A percentile compares a stretch with the other conserved stretches of the same genome.
These are phyloP conservation scores for Laothoe populi DNA, from an alignment of 2,888 invertebrate genomes.

Conservation along the genomic window DNA sequence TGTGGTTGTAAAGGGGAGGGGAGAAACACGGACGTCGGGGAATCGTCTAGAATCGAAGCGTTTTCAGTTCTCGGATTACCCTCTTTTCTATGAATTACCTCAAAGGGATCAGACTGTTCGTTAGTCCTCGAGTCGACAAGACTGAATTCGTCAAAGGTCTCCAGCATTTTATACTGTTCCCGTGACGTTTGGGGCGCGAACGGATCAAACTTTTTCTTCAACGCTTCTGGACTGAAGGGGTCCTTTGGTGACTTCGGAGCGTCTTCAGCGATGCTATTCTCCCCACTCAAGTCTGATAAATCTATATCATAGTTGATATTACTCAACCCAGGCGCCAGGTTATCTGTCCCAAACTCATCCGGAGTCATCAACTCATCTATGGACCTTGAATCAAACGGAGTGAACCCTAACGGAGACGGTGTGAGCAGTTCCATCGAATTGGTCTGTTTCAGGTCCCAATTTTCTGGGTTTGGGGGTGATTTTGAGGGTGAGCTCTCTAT, in stretches of 20 bases:
- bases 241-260: conserved; percentile 72
- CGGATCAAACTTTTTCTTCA: conserved; percentile 75
- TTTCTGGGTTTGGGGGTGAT: conserved; percentile 60
- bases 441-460: conserved; percentile 67
- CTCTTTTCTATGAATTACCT: conserved; percentile 61
- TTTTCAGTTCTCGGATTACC: conserved; percentile 46
- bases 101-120: conserved; percentile 58
- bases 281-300: conserved; percentile 89
- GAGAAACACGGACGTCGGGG: conserved; percentile 76
- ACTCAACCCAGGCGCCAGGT: conserved; percentile 85
- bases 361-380: conserved; percentile 86
- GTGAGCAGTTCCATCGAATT: conserved; percentile 83
- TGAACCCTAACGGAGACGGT: conserved; percentile 83
- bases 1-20: conserved; percentile 86
- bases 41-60: conserved; percentile 72
- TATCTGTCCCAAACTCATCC: conserved; percentile 83
- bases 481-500: conserved; percentile 64
- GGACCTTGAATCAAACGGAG: conserved; percentile 84
- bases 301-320: conserved; percentile 92
- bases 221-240: conserved; percentile 83
- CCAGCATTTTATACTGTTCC: conserved; percentile 52
- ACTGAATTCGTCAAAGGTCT: conserved; percentile 71
- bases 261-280: conserved; percentile 88
- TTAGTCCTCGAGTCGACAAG: conserved; percentile 53
- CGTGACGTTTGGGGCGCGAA: conserved; percentile 75